Conservation (phyloP, 2,113 vertebrate species). For the Triplophysa dalaica region DNA sequence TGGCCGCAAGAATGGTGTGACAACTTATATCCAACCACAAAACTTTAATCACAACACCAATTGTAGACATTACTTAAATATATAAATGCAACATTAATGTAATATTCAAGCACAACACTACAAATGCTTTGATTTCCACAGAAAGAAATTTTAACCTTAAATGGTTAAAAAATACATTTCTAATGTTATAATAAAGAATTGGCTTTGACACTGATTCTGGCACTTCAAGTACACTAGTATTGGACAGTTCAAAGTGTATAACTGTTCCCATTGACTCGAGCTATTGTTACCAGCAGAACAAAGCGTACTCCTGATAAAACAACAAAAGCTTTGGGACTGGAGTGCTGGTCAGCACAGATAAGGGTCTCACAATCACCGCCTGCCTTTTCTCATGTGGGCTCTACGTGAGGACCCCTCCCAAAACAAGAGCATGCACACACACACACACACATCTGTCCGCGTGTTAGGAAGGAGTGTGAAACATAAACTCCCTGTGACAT, state of each 20-base stretch:
- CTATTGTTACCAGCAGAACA: slow-evolving; percentile 32
- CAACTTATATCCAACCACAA: slow-evolving; percentile 5
- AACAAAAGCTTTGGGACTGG: slow-evolving; percentile 5
- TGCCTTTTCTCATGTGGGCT: slow-evolving; percentile 24
- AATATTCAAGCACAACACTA: background rate
- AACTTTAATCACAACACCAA: background rate
- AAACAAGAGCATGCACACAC: background rate
- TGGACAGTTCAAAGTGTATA: background rate
- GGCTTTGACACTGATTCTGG: background rate
- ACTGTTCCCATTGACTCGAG: background rate
- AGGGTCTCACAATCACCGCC: slow-evolving; percentile 13
- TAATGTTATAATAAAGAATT: background rate
- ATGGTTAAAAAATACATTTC: background rate
- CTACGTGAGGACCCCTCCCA: slow-evolving; percentile 17
- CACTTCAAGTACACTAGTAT: background rate
- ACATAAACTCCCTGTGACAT: slow-evolving; percentile 8
- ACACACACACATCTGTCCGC: slow-evolving; percentile 11
- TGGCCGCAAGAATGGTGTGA: background rate
- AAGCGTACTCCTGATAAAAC: slow-evolving; percentile 36
- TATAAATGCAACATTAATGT: background rate
- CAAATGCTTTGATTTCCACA: background rate
- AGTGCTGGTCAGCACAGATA: slow-evolving; percentile 23
- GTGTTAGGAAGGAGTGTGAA: slow-evolving; percentile 26
- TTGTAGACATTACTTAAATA: background rate
- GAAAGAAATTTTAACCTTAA: background rate